Evolutionary conservation across 2,888 invertebrate species (phyloP), one percentile per base, ranked within the genome.

Genomic region (Parnassius apollo): DNA sequence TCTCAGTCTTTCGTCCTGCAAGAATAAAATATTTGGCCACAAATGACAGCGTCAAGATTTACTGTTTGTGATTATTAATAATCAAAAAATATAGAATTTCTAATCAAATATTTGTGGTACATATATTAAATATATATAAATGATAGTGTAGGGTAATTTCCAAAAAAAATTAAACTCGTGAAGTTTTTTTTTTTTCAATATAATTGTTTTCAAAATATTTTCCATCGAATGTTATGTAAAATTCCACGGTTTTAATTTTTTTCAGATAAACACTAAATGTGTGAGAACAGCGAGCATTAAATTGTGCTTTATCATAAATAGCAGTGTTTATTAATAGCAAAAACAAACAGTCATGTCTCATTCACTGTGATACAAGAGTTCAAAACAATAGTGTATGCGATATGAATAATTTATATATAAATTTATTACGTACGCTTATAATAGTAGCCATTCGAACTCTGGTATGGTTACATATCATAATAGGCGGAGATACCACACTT

Each of bases 401-500:
- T 79, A 79, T 77, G 82, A 83, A 83, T 77, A 84, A 81, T 75
- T 81, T 81, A 82, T 48, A 83, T 82, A 82, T 79, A 82, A 85
- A 84, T 73, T 71, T 71, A 85, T 83, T 84, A 88, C 88, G 83
- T 88, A 91, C 86, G 82, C 88, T 90, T 86, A 85, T 81, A 85
- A 35, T 35, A 84, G 86, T 89, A 88, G 83, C 87, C 88, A 91
- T 86, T 83, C 80, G 75, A 86, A 84, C 83, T 78, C 79, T 85
- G 84, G 81, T 85, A 88, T 87, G 88, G 88, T 88, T 88, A 89
- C 85, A 88, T 85, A 88, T 71, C 81, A 86, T 90, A 90, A 91
- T 91, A 91, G 91, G 91, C 91, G 91, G 91, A 91, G 86, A 89
- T 81, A 84, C 84, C 83, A 89, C 88, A 89, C 88, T 88, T 89